A percentile compares a stretch with the other conserved stretches of the same genome.
Evolutionary conservation across 2,888 invertebrate species (phyloP).

Genomic region (Melinaea menophilus): DNA sequence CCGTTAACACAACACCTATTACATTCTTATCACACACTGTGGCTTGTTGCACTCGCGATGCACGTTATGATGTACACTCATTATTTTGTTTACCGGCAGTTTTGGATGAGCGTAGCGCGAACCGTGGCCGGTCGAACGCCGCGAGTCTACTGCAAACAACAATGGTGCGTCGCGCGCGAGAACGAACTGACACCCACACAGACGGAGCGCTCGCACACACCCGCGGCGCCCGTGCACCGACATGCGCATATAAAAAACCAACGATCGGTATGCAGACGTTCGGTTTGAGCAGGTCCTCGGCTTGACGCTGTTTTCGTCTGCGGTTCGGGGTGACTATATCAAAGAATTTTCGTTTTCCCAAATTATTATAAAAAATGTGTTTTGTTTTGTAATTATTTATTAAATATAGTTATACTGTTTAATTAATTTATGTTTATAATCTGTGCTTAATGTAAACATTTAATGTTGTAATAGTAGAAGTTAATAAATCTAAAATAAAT

Average conservation of each 20-base stretch:
- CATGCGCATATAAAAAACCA: constrained; percentile 73
- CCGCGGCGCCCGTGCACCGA: constrained; percentile 54
- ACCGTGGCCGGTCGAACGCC: constrained; percentile 57
- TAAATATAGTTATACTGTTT: neutral
- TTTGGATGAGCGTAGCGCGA: constrained; percentile 50
- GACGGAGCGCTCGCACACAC: constrained; percentile 49
- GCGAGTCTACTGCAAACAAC: constrained; percentile 72
- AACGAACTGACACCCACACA: constrained; percentile 60
- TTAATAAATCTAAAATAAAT: too few relatives aligned
- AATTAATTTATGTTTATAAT: too few relatives aligned
- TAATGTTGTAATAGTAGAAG: too few relatives aligned
- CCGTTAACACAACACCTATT: constrained; percentile 71
- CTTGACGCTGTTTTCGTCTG: constrained; percentile 78
- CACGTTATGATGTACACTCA: constrained; percentile 70
- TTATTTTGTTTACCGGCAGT: constrained; percentile 74
- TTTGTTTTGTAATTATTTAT: neutral
- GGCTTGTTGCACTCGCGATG: constrained; percentile 72
- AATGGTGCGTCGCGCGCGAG: constrained; percentile 65
- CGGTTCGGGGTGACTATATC: constrained; percentile 64
- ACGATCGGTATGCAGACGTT: constrained; percentile 79
- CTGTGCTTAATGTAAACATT: too few relatives aligned
- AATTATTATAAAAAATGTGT: neutral
- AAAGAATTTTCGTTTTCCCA: neutral
- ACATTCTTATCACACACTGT: constrained; percentile 75
- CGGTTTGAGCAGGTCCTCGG: constrained; percentile 76